phyloP scores from a whole-genome alignment of 1,140 invertebrate genomes.

The Heliconius hermathena region DNA sequence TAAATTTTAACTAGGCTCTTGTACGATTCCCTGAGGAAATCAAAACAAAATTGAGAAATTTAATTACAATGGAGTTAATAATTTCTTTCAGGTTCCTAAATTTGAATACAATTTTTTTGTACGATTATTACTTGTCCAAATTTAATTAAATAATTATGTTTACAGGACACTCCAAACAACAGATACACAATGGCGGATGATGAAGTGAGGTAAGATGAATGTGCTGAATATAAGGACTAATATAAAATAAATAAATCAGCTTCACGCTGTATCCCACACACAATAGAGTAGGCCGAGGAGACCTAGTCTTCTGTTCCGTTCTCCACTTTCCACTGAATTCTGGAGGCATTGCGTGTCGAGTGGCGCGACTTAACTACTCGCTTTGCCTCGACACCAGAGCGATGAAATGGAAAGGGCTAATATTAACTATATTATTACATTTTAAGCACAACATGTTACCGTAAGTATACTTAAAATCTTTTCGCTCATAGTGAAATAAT shows the following conservation, averaged over 20 bases:
- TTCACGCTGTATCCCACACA: too few relatives aligned
- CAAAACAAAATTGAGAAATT: slow-evolving; percentile 26
- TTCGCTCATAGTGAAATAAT: not conserved
- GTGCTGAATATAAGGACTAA: not conserved
- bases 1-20: slow-evolving; percentile 12
- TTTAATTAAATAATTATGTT: slow-evolving; percentile 41
- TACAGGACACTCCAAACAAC: slow-evolving; percentile 79
- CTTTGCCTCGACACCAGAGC: too few relatives aligned
- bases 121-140: not conserved
- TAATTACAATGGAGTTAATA: slow-evolving; percentile 25
- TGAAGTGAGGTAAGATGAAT: slow-evolving; percentile 88
- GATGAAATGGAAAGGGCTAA: not conserved
- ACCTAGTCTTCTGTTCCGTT: too few relatives aligned
- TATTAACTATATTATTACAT: not conserved
- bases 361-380: too few relatives aligned
- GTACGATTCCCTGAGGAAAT: slow-evolving; percentile 23
- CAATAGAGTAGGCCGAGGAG: too few relatives aligned
- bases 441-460: not conserved
- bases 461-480: slow-evolving; percentile 16
- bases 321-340: too few relatives aligned
- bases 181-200: slow-evolving; percentile 91
- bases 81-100: not conserved
- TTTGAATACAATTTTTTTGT: not conserved
- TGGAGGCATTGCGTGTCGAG: too few relatives aligned
- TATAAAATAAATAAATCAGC: too few relatives aligned